A percentile compares a stretch with the other conserved stretches of the same genome.
Conservation (phyloP, 2,113 vertebrate species). For the Gallinago jamesoni region DNA sequence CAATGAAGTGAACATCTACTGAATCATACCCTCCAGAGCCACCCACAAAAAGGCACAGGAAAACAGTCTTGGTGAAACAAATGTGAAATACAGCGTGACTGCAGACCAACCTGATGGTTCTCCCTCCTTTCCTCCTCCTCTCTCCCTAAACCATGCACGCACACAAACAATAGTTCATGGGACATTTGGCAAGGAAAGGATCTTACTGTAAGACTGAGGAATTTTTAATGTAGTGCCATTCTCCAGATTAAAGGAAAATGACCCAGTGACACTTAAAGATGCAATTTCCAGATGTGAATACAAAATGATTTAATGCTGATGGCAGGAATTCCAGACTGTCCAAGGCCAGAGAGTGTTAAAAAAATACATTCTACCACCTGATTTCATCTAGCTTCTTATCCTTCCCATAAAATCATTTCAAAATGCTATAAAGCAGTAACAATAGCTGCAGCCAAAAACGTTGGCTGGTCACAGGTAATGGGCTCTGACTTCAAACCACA, state of each 20-base stretch:
- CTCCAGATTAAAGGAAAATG: conserved; percentile 64
- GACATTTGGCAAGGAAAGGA: conserved; percentile 54
- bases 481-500: conserved; percentile 34
- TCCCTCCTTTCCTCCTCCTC: not conserved
- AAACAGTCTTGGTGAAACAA: not conserved
- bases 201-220: conserved; percentile 58
- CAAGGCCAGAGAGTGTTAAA: conserved; percentile 41
- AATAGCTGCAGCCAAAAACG: not conserved
- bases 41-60: not conserved
- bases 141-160: conserved; percentile 1
- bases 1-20: conserved; percentile 9
- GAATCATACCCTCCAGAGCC: conserved; percentile 38
- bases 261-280: conserved; percentile 55
- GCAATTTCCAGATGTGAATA: conserved; percentile 67
- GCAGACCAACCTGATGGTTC: not conserved
- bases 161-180: conserved; percentile 62
- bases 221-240: conserved; percentile 63
- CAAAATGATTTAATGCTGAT: conserved; percentile 47
- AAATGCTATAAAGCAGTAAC: conserved; percentile 15
- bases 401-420: conserved; percentile 31
- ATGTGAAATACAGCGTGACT: not conserved
- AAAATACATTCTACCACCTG: not conserved
- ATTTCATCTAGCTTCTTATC: conserved; percentile 29
- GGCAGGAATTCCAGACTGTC: conserved; percentile 24
- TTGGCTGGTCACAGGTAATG: conserved; percentile 11